Conservation (phyloP, 2,113 vertebrate species). For the Rhinoderma darwinii region DNA sequence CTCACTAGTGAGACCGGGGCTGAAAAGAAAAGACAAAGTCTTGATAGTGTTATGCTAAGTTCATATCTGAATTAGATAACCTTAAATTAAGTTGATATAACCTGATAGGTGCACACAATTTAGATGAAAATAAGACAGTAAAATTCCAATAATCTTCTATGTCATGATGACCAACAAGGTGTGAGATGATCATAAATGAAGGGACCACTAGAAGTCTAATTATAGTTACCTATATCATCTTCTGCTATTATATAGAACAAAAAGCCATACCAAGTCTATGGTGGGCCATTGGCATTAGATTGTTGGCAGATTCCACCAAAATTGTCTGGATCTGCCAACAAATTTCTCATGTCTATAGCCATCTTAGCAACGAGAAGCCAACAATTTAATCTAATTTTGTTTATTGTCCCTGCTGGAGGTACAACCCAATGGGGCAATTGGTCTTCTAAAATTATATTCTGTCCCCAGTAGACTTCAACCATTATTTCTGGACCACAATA, state of each 20-base stretch:
- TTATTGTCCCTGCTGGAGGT: too few species aligned
- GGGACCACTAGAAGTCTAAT: neutral
- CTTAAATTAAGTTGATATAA: neutral
- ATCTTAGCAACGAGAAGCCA: neutral
- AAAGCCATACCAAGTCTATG: neutral
- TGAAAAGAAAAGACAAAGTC: neutral
- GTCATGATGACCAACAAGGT: neutral
- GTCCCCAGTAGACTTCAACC: too few species aligned
- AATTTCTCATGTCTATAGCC: neutral
- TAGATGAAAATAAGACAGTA: neutral
- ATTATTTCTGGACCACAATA: too few species aligned
- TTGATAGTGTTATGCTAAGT: neutral
- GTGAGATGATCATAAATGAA: neutral
- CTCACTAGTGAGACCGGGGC: neutral
- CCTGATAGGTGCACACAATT: accelerated
- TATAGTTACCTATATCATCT: neutral
- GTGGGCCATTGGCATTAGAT: neutral
- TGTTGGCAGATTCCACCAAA: neutral
- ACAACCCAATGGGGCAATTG: too few species aligned
- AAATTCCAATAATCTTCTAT: neutral
- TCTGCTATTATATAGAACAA: neutral
- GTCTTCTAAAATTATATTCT: too few species aligned
- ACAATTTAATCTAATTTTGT: neutral
- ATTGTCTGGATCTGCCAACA: neutral
- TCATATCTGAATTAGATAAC: neutral